These are phyloP conservation scores for Actinia equina DNA, from an alignment of 64 coral and sea anemone species.

Conservation along the genomic window DNA sequence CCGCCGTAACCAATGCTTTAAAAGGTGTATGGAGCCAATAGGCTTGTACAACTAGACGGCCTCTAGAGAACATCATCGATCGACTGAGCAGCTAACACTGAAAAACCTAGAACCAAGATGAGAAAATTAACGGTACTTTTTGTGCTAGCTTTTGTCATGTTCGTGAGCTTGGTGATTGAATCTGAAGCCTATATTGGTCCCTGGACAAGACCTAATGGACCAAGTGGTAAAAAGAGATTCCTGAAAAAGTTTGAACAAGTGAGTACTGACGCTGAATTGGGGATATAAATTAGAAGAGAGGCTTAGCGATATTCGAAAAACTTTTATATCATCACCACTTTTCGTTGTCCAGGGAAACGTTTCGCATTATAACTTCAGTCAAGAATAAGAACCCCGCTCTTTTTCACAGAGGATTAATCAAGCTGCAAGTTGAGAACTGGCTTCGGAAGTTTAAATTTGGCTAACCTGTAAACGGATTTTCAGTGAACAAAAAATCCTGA, in stretches of 20 bases:
- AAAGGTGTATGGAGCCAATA: background rate
- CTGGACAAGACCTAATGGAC: background rate
- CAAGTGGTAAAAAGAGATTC: background rate
- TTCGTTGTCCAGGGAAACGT: too few relatives aligned
- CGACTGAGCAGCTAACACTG: background rate
- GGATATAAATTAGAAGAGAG: background rate
- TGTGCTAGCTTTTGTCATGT: background rate
- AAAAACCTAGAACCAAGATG: background rate
- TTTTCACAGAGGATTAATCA: too few relatives aligned
- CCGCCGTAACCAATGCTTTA: background rate
- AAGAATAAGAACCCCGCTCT: too few relatives aligned
- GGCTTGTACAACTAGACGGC: background rate
- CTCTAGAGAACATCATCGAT: background rate
- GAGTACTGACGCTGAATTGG: background rate
- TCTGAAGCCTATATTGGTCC: constrained; percentile 13
- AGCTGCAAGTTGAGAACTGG: too few relatives aligned
- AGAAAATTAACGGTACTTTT: background rate
- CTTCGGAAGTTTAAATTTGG: too few relatives aligned
- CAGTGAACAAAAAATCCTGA: too few relatives aligned
- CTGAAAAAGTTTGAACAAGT: constrained; percentile 11
- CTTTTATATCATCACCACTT: too few relatives aligned
- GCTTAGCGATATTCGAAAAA: background rate
- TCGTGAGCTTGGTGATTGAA: background rate
- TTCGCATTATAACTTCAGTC: too few relatives aligned
- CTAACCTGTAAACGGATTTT: too few relatives aligned